A percentile compares a stretch with the other conserved stretches of the same genome.
Conservation (phyloP, 2,888 invertebrate genomes). For the Oegoconia quadripuncta region DNA sequence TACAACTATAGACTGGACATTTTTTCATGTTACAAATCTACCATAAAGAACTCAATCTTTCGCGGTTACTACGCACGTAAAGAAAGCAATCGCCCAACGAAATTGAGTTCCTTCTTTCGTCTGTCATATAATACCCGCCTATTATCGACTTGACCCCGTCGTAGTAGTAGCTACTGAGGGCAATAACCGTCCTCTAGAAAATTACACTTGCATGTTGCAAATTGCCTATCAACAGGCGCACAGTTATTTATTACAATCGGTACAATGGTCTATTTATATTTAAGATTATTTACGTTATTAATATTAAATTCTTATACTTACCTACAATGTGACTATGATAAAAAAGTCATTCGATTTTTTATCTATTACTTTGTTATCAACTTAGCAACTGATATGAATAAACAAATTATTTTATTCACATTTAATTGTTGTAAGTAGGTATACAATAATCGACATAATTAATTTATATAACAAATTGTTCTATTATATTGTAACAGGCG, state of each 20-base stretch:
- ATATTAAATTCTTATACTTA: not conserved
- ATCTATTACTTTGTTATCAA: not conserved
- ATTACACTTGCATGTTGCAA: slow-evolving; percentile 20
- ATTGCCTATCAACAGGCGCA: slow-evolving; percentile 12
- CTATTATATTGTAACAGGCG: too few relatives aligned
- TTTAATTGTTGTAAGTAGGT: not conserved
- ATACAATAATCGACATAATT: not conserved
- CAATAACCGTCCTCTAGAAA: slow-evolving; percentile 21
- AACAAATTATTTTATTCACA: not conserved
- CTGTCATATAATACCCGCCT: not conserved
- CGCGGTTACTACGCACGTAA: too few relatives aligned
- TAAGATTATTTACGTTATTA: not conserved
- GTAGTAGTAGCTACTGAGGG: slow-evolving; percentile 21
- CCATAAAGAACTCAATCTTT: too few relatives aligned
- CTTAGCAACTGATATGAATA: not conserved
- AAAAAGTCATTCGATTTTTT: not conserved
- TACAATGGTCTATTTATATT: too few relatives aligned
- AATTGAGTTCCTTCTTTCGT: not conserved
- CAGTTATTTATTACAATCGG: too few relatives aligned
- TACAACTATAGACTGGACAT: too few relatives aligned
- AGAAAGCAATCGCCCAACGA: not conserved
- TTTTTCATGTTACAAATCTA: too few relatives aligned
- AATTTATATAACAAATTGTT: too few relatives aligned
- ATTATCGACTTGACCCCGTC: slow-evolving; percentile 17
- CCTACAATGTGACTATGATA: not conserved